These are phyloP conservation scores for Onychomys torridus DNA, from an alignment of 2,797 vertebrate genomes.

Conservation along the genomic window DNA sequence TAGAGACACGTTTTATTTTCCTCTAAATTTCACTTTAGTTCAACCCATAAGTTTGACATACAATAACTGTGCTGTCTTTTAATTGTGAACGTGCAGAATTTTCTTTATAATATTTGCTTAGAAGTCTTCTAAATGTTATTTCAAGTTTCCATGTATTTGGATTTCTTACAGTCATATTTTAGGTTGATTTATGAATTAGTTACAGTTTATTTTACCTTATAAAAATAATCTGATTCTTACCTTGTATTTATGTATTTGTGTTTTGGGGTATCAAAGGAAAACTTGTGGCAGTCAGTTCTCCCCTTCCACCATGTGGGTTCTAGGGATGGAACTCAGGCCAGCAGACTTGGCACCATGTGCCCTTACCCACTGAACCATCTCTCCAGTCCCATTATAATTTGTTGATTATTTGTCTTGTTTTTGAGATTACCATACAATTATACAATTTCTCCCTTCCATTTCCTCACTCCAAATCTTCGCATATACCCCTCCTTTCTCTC, in stretches of 20 bases:
- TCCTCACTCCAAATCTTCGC: not conserved
- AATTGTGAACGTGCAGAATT: not conserved
- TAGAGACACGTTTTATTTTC: constrained; percentile 5
- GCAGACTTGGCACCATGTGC: not conserved
- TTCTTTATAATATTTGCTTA: constrained; percentile 7
- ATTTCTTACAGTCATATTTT: not conserved
- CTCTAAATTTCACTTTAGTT: constrained; percentile 20
- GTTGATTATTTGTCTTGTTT: not conserved
- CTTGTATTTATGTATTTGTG: not conserved
- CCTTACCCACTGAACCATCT: too few relatives aligned
- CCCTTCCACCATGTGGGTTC: not conserved
- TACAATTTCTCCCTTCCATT: too few relatives aligned
- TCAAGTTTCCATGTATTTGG: not conserved
- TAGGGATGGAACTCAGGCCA: not conserved
- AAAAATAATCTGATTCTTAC: not conserved
- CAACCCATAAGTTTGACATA: not conserved
- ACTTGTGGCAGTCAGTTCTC: not conserved
- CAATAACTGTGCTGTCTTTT: not conserved
- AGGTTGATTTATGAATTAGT: not conserved
- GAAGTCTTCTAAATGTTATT: not conserved
- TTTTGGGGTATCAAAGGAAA: not conserved
- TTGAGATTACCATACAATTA: not conserved
- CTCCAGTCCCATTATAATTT: not conserved
- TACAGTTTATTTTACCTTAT: not conserved
- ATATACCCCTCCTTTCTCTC: not conserved